These are phyloP conservation scores for Tribolium madens DNA, from an alignment of 1,140 invertebrate genomes.

Conservation along the genomic window DNA sequence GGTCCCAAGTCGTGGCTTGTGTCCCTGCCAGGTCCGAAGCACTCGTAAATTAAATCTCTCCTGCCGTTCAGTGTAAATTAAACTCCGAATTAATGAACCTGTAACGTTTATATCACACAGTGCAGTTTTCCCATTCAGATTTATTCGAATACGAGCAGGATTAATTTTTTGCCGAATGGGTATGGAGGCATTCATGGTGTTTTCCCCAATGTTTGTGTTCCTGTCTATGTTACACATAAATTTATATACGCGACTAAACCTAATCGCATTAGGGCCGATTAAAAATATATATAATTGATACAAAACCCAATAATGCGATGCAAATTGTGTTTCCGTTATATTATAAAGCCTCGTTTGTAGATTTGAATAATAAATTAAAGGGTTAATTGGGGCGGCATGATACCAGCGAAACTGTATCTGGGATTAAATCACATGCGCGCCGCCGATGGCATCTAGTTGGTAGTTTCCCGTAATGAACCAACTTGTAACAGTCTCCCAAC, in stretches of 20 bases:
- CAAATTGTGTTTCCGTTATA: conserved; percentile 40
- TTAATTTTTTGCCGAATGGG: conserved; percentile 20
- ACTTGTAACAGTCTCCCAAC: background rate
- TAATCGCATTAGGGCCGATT: conserved; percentile 42
- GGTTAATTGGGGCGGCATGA: conserved; percentile 38
- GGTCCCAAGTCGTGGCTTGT: conserved; percentile 24
- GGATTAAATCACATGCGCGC: conserved; percentile 26
- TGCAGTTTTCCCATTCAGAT: conserved; percentile 28
- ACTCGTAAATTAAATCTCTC: conserved; percentile 27
- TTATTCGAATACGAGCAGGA: conserved; percentile 30
- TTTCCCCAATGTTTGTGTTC: conserved; percentile 15
- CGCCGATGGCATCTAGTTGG: conserved; percentile 5
- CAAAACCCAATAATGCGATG: conserved; percentile 44
- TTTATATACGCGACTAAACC: conserved; percentile 18
- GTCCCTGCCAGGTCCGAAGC: conserved; percentile 23
- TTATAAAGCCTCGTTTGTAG: conserved; percentile 40
- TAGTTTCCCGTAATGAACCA: background rate
- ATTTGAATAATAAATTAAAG: conserved; percentile 47
- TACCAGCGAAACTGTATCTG: conserved; percentile 35
- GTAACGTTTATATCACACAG: conserved; percentile 33
- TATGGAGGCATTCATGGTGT: background rate
- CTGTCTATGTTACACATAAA: background rate
- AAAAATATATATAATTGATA: conserved; percentile 44
- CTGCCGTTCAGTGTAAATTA: conserved; percentile 24
- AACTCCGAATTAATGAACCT: conserved; percentile 36